Evolutionary conservation across 2,113 vertebrate species (phyloP).

Genomic region (Rhynchopsitta pachyrhyncha): DNA sequence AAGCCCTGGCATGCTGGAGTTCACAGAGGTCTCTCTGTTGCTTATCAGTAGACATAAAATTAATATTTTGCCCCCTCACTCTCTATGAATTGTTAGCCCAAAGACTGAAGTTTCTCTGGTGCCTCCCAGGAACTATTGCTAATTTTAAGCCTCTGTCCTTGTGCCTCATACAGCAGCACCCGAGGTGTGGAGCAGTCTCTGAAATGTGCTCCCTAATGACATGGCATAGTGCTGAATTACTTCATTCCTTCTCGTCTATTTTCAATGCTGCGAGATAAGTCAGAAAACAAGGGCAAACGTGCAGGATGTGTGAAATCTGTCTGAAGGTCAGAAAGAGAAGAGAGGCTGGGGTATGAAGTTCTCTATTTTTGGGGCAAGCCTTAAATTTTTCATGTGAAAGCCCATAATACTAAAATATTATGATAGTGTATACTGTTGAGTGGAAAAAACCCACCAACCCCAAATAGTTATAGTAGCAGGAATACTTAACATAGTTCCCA

Average conservation of each 20-base stretch:
- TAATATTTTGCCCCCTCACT: rapidly evolving
- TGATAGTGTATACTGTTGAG: neutral
- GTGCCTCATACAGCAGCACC: neutral
- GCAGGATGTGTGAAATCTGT: neutral
- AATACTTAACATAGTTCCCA: conserved; percentile 68
- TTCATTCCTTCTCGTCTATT: conserved; percentile 14
- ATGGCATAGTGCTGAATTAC: neutral
- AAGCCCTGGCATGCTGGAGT: neutral
- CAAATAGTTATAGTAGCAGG: conserved; percentile 33
- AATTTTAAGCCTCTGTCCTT: conserved; percentile 19
- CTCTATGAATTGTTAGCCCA: neutral
- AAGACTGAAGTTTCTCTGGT: neutral
- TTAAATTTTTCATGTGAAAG: neutral
- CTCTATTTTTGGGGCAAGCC: neutral
- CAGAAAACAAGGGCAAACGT: conserved; percentile 17
- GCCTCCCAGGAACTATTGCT: neutral
- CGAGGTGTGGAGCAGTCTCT: neutral
- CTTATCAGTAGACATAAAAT: conserved; percentile 6
- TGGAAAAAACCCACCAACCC: neutral
- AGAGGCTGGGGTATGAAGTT: neutral
- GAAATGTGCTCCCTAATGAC: conserved; percentile 18
- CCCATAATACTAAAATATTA: neutral
- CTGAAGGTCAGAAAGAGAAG: conserved; percentile 28
- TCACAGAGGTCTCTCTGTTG: neutral
- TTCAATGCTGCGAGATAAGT: conserved; percentile 18